Evolutionary conservation across 2,888 invertebrate species (phyloP).

Genomic region (Ceraclea dissimilis): DNA sequence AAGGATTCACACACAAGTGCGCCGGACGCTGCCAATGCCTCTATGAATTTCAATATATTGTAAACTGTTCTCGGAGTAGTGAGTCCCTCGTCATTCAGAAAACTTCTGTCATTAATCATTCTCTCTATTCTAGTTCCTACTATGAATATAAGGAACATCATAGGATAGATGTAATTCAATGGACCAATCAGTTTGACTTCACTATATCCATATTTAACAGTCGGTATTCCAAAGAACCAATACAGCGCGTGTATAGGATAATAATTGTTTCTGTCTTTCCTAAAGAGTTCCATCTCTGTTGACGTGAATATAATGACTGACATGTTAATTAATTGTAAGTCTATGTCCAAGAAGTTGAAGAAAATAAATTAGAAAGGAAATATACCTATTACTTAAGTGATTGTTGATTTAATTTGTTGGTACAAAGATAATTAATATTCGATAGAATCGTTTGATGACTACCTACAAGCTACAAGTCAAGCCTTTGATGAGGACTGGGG

Average conservation of each 20-base stretch:
- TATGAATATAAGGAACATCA: background rate
- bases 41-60: conserved; percentile 1
- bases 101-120: conserved; percentile 1
- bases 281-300: background rate
- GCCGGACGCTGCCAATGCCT: conserved; percentile 1
- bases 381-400: too few species aligned
- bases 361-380: too few species aligned
- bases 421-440: too few species aligned
- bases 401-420: too few species aligned
- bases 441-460: too few species aligned
- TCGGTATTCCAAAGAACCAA: conserved; percentile 9
- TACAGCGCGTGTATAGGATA: conserved; percentile 5
- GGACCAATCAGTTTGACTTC: conserved; percentile 4
- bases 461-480: too few species aligned
- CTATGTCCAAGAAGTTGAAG: too few species aligned
- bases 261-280: background rate
- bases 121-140: conserved; percentile 8
- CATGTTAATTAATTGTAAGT: background rate
- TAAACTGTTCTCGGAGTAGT: conserved; percentile 1
- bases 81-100: background rate
- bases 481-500: too few species aligned
- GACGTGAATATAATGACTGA: background rate
- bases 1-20: conserved; percentile 5
- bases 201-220: conserved; percentile 2
- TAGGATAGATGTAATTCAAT: background rate